phyloP scores from a whole-genome alignment of 1,140 invertebrate genomes.

The Rhopalosiphum padi region DNA sequence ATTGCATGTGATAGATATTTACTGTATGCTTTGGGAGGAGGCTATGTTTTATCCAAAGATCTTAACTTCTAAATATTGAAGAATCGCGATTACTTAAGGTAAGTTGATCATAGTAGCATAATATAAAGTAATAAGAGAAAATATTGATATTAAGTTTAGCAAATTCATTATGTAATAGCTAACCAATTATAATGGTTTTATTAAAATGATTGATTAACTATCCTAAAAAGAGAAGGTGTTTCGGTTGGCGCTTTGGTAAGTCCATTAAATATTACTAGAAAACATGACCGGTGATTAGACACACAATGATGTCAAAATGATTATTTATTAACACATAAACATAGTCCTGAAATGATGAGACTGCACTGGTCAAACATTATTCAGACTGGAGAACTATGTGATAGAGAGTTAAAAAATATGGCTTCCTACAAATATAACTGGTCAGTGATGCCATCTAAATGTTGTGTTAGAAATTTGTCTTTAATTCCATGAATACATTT shows the following conservation, averaged over 20 bases:
- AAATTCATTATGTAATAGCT: not conserved
- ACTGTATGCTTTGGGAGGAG: no score
- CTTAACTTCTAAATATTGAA: constrained; percentile 81
- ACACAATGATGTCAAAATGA: constrained; percentile 90
- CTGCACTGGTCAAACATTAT: constrained; percentile 74
- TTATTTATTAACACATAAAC: constrained; percentile 90
- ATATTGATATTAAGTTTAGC: not conserved
- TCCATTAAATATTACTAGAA: constrained; percentile 81
- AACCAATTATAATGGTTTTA: not conserved
- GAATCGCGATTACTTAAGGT: constrained; percentile 76
- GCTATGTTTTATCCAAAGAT: constrained; percentile 86
- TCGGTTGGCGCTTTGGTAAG: constrained; percentile 92
- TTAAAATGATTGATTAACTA: not conserved
- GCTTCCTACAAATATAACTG: no score
- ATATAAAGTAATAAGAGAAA: not conserved
- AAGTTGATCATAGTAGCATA: constrained; percentile 12
- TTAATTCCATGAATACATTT: no score
- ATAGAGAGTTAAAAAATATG: constrained; percentile 64
- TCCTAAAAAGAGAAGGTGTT: constrained; percentile 85
- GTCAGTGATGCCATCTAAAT: no score
- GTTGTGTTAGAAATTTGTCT: no score
- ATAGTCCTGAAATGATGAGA: constrained; percentile 75
- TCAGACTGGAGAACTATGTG: constrained; percentile 71
- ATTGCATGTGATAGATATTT: no score
- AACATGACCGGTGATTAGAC: constrained; percentile 92